Base-by-base conservation (phyloP, 2,797 vertebrate genomes). In the Thamnophis elegans region DNA sequence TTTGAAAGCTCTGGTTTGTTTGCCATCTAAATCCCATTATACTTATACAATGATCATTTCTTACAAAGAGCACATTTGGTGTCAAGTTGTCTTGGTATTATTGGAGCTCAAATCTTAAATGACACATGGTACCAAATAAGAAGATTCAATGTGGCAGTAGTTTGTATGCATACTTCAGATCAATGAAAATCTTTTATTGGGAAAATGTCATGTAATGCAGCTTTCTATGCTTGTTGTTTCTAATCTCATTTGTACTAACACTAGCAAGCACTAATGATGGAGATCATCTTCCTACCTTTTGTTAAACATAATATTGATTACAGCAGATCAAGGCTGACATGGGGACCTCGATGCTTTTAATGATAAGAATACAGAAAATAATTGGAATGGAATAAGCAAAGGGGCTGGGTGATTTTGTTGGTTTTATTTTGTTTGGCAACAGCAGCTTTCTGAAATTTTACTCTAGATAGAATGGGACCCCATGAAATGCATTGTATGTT, bases 241-340 rank as follows among this genome's bases (percentile, higher is more conserved):
- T 97, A 96, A 97, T 93, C 85, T 96, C 96, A 95, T 95, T 96
- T 96, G 93, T 96, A 93, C 59, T 95, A 95, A 87, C 88, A 93
- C 26, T 88, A 3, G 28, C 94, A 96, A 96, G 96, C 94, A 95
- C 91, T 94, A 85, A 94, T 94, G 94, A 94, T 87, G 94, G 91
- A 86, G 85, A 13, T 93, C 87, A 94, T 93, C 0, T 26, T 94
- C 89, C 92, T 91, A 91, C 94, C 94, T 85, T 92, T 58, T 94
- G 93, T 87, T 96, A 94, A 65, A 20, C 95, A 89, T 94, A 92
- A 32, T 94, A 96, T 95, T 95, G 96, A 96, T 95, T 4, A n/a
- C 42, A 62, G 16, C 59, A 91, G 56, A 2, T 92, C 51, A 93
- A 86, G 36, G 42, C 32, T 96, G 93, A 94, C 92, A 88, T 10